Evolutionary conservation across 1,140 invertebrate genomes (phyloP), one percentile per base, ranked within the genome.

Genomic region (Bombyx mori): DNA sequence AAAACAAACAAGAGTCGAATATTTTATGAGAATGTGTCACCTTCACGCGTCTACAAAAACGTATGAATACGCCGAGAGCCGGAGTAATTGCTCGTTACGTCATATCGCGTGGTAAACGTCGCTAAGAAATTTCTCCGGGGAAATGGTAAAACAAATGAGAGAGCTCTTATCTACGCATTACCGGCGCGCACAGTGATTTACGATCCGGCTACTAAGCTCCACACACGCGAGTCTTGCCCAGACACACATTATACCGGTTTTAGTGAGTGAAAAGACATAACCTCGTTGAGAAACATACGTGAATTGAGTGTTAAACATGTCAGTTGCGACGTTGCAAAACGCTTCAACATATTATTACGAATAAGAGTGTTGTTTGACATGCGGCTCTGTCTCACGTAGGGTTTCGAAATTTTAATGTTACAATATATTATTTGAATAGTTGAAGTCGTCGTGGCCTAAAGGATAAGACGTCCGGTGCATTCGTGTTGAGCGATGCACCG

Each of bases 141-240:
- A 78, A 78, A 80, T 77, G 72, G 73, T 69, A 74, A 78, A 85
- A 82, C 78, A 85, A 84, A 82, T 81, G 75, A 78, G 77, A 76
- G 74, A 73, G 73, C 71, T 82, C 69, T 82, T 82, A 79, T 82
- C 79, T 81, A 77, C 77, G 77, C 79, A 79, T 84, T 79, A 82
- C 74, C 72, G 73, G 56, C 65, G 75, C 67, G 71, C 73, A 57
- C 67, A 56, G 74, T 82, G 77, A 83, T 82, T 83, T 83, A 83
- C 71, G 78, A 81, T 52, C 62, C 62, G 66, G 73, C 77, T 76
- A 73, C 77, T 66, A 58, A 52, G 62, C 71, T 65, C 60, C 62
- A 63, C 63, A 68, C 66, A 71, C 62, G 57, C 67, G 61, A 62
- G 56, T 12, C 57, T 35, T 58, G 61, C 62, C 65, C 26, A 48